These are phyloP conservation scores for Drosophila aff. DNA, from an alignment of 1,140 invertebrate genomes.

Conservation along the genomic window DNA sequence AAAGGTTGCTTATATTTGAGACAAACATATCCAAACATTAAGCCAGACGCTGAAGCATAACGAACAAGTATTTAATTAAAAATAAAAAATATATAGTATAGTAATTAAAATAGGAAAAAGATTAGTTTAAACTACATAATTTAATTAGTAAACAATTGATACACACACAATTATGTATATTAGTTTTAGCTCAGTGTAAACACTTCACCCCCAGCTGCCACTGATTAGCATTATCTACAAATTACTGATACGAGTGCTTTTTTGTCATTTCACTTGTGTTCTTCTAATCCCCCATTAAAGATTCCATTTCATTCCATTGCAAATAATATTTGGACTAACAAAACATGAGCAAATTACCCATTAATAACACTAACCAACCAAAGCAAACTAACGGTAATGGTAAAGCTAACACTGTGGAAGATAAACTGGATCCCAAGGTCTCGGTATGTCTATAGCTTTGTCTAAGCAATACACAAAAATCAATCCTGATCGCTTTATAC, in stretches of 20 bases:
- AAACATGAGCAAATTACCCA: conserved; percentile 57
- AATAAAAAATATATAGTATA: no score
- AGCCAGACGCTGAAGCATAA: neutral
- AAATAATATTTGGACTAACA: conserved; percentile 6
- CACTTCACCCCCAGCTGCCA: conserved; percentile 3
- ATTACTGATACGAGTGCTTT: neutral
- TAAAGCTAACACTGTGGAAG: conserved; percentile 53
- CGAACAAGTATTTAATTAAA: neutral
- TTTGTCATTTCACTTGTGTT: neutral
- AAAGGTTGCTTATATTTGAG: neutral
- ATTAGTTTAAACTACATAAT: neutral
- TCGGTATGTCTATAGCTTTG: conserved; percentile 65
- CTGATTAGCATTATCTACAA: conserved; percentile 33
- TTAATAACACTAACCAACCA: conserved; percentile 48
- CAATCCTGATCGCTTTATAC: neutral
- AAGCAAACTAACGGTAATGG: conserved; percentile 51
- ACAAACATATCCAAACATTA: neutral
- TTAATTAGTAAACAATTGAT: neutral
- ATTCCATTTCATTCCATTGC: conserved; percentile 1
- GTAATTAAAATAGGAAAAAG: neutral
- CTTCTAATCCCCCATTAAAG: conserved; percentile 1
- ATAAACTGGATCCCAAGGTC: conserved; percentile 77
- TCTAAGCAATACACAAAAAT: neutral
- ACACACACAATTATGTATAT: no score
- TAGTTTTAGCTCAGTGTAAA: conserved; percentile 10